These are phyloP conservation scores for Enteromius radiatus DNA, from an alignment of 2,797 vertebrate species.

Conservation along the genomic window DNA sequence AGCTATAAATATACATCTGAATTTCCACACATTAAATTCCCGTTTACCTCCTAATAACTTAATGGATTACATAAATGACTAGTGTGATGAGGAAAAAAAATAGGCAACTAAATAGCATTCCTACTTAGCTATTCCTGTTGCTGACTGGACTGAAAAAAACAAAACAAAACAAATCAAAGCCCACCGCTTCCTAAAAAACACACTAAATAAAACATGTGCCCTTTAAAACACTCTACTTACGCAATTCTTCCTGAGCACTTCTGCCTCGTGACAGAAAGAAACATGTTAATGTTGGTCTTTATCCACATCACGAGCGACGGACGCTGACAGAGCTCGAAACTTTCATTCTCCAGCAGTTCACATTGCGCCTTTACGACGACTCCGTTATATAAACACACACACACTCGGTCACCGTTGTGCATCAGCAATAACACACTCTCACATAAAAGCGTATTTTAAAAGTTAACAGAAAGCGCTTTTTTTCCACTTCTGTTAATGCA, in stretches of 20 bases:
- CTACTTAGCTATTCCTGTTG: not conserved
- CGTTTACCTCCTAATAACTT: not conserved
- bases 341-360: slow-evolving; percentile 13
- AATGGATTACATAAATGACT: not conserved
- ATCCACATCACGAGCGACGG: slow-evolving; percentile 1
- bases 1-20: not conserved
- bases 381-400: slow-evolving; percentile 17
- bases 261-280: slow-evolving; percentile 24
- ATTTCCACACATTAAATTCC: not conserved
- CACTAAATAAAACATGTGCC: slow-evolving; percentile 5
- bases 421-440: not conserved
- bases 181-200: not conserved
- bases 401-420: not conserved
- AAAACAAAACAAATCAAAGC: slow-evolving; percentile 11
- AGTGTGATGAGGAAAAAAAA: not conserved
- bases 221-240: slow-evolving; percentile 5
- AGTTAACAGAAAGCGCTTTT: not conserved
- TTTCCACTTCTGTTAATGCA: not conserved
- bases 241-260: not conserved
- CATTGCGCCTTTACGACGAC: not conserved
- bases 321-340: slow-evolving; percentile 26
- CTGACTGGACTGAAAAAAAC: not conserved
- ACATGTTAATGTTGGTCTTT: slow-evolving; percentile 25
- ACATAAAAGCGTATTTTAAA: not conserved
- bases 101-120: not conserved